phyloP scores from a whole-genome alignment of 2,888 invertebrate species.

The Cephonodes hylas region DNA sequence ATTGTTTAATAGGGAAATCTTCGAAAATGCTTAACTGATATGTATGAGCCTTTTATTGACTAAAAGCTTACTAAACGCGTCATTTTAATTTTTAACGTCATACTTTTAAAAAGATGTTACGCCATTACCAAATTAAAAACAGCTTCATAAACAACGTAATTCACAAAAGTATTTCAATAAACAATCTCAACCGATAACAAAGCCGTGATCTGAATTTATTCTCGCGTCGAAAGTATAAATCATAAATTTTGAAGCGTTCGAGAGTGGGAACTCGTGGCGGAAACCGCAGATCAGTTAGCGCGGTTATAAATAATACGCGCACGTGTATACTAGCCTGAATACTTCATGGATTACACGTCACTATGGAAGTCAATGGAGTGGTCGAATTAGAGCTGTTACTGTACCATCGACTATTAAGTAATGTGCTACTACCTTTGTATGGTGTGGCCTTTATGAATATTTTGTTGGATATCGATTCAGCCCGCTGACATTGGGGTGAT shows the following conservation, averaged over 20 bases:
- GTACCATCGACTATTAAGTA: no score
- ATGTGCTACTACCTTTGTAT: no score
- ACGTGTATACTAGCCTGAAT: slow-evolving; percentile 20
- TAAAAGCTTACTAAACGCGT: background rate
- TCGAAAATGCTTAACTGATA: no score
- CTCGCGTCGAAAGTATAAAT: background rate
- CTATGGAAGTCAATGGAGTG: background rate
- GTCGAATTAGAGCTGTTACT: no score
- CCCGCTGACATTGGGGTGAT: no score
- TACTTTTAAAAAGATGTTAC: background rate
- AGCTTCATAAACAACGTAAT: slow-evolving; percentile 1
- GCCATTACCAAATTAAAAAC: background rate
- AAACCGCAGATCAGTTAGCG: slow-evolving; percentile 16
- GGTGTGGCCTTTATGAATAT: no score
- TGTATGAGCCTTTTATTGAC: no score
- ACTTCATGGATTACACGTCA: slow-evolving; percentile 12
- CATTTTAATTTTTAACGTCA: background rate
- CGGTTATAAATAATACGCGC: slow-evolving; percentile 20
- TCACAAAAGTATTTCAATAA: background rate
- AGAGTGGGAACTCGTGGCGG: slow-evolving; percentile 14
- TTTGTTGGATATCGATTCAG: no score
- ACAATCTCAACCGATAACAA: background rate
- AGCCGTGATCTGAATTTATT: background rate
- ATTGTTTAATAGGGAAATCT: no score
- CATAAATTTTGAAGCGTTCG: background rate